Percentiles rank a stretch among this genome's conserved stretches.
These are phyloP conservation scores for Rhinella marina DNA, from an alignment of 2,797 vertebrate species.

Conservation along the genomic window DNA sequence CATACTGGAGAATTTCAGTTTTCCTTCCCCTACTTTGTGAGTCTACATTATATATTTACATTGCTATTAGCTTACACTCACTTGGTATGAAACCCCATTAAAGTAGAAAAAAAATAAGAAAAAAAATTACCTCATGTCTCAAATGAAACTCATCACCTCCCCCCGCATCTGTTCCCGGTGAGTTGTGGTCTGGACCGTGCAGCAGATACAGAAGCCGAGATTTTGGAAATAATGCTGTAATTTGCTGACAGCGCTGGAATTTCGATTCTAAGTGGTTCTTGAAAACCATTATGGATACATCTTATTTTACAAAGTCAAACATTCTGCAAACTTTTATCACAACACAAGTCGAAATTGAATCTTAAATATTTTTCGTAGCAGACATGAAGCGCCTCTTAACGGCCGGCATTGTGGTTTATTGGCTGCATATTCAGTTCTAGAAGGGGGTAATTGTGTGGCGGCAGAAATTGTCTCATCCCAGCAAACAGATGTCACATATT, in stretches of 20 bases:
- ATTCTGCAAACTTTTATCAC: conserved; percentile 32
- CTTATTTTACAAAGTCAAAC: conserved; percentile 21
- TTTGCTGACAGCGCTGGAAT: conserved; percentile 47
- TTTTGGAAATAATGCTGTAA: conserved; percentile 34
- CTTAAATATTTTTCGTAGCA: neutral
- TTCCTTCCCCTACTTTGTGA: neutral
- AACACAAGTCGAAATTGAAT: neutral
- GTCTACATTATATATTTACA: neutral
- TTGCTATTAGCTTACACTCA: neutral
- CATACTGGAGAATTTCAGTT: neutral
- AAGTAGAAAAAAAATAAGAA: neutral
- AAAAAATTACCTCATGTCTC: conserved; percentile 35
- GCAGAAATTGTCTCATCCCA: neutral
- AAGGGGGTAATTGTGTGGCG: neutral
- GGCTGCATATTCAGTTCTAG: neutral
- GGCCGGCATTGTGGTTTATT: conserved; percentile 18
- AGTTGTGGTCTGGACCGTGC: conserved; percentile 21
- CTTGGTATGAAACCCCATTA: conserved; percentile 11
- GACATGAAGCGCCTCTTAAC: neutral
- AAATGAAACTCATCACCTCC: neutral
- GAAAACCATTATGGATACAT: conserved; percentile 26
- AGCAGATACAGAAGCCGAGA: conserved; percentile 32
- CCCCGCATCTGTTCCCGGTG: neutral
- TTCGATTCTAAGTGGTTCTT: neutral
- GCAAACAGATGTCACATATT: conserved; percentile 1